Conservation (phyloP, 2,888 invertebrate species). For the Drosophila diplacantha region DNA sequence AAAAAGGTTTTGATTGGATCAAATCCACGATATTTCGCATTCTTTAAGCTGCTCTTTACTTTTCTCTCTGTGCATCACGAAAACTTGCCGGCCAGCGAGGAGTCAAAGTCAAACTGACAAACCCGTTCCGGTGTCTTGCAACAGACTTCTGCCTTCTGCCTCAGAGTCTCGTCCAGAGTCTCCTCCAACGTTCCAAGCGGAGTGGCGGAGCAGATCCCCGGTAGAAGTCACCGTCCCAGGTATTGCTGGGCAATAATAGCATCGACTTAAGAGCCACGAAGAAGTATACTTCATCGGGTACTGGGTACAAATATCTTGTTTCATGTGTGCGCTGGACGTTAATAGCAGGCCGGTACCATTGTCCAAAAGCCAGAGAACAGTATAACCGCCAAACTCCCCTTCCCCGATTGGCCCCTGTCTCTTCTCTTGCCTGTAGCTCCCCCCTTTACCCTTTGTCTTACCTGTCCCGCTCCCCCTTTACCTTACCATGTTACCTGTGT, state of each 20-base stretch:
- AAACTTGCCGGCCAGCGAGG: slow-evolving; percentile 32
- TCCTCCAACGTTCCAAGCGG: slow-evolving; percentile 11
- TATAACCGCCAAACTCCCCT: neutral
- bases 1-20: too few species aligned
- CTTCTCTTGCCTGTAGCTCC: neutral
- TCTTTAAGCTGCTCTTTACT: neutral
- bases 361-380: slow-evolving; percentile 35
- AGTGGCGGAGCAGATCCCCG: slow-evolving; percentile 7
- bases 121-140: slow-evolving; percentile 42
- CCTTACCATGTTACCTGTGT: slow-evolving; percentile 17
- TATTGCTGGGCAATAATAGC: slow-evolving; percentile 52
- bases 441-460: neutral
- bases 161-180: slow-evolving; percentile 11
- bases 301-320: slow-evolving; percentile 71
- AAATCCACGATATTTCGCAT: accelerated
- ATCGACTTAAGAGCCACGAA: slow-evolving; percentile 43
- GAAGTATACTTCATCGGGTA: slow-evolving; percentile 38
- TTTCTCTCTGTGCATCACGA: slow-evolving; percentile 19
- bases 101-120: slow-evolving; percentile 64
- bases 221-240: slow-evolving; percentile 12
- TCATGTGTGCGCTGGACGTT: slow-evolving; percentile 74
- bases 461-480: neutral
- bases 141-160: slow-evolving; percentile 11
- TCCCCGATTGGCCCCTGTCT: neutral
- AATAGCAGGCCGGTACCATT: slow-evolving; percentile 61